phyloP scores from a whole-genome alignment of 2,113 vertebrate species.

The Ageneiosus marmoratus region DNA sequence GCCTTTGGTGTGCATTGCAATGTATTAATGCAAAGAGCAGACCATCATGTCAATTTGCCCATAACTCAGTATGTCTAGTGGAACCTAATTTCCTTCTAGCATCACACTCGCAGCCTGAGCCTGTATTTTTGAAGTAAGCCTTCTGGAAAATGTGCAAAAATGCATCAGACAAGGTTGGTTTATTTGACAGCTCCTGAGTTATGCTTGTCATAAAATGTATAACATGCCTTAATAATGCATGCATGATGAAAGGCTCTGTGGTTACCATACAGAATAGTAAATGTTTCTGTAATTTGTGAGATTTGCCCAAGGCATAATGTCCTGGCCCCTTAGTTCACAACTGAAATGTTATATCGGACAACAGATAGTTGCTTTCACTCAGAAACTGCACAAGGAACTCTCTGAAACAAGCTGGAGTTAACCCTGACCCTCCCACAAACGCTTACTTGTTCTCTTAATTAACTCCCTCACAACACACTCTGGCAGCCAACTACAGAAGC shows the following conservation, averaged over 20 bases:
- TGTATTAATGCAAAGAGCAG: conserved; percentile 44
- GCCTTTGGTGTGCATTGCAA: conserved; percentile 41
- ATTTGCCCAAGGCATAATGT: conserved; percentile 57
- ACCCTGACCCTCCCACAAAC: neutral
- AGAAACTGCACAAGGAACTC: conserved; percentile 14
- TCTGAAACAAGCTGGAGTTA: conserved; percentile 36
- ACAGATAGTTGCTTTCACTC: conserved; percentile 44
- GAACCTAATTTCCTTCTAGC: conserved; percentile 24
- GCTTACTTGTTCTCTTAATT: neutral
- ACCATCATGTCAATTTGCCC: conserved; percentile 37
- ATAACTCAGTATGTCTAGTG: conserved; percentile 21
- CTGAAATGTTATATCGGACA: conserved; percentile 52
- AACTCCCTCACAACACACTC: neutral
- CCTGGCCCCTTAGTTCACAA: conserved; percentile 57
- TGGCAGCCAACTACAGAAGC: neutral
- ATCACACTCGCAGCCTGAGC: neutral
- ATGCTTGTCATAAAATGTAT: conserved; percentile 54
- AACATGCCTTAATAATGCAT: conserved; percentile 54
- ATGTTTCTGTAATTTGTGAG: conserved; percentile 60
- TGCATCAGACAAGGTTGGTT: conserved; percentile 50
- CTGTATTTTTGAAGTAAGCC: conserved; percentile 17
- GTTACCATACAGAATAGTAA: conserved; percentile 59
- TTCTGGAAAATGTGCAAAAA: conserved; percentile 40
- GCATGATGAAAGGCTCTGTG: conserved; percentile 54
- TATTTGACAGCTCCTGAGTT: conserved; percentile 52